Evolutionary conservation across 2,888 invertebrate species (phyloP).

Genomic region (Lordiphosa fenestrarum): DNA sequence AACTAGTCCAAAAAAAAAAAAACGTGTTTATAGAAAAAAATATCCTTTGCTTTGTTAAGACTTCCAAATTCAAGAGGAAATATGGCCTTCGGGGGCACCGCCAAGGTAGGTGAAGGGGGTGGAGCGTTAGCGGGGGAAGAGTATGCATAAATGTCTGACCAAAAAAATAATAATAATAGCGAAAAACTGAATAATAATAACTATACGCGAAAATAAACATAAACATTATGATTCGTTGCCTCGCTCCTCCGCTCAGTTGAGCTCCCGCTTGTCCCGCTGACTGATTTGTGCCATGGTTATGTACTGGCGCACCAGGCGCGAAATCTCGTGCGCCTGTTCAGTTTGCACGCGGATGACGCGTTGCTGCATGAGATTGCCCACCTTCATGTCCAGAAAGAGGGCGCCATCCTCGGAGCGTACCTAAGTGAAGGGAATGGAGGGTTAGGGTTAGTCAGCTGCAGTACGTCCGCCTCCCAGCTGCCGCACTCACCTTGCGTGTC

Average conservation of each 20-base stretch:
- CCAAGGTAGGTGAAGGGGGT: slow-evolving; percentile 9
- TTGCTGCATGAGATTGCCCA: slow-evolving; percentile 97
- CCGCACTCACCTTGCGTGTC: slow-evolving; percentile 87
- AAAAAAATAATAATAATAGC: slow-evolving; percentile 35
- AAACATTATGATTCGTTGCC: slow-evolving; percentile 42
- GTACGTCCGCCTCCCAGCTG: neutral
- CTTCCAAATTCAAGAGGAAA: slow-evolving; percentile 19
- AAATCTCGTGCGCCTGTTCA: slow-evolving; percentile 98
- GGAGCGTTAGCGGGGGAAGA: neutral
- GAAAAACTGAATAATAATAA: slow-evolving; percentile 25
- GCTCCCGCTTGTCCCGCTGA: slow-evolving; percentile 78
- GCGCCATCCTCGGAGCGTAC: slow-evolving; percentile 94
- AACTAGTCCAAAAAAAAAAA: slow-evolving; percentile 18
- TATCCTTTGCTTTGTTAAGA: neutral
- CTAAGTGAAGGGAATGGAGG: slow-evolving; percentile 67
- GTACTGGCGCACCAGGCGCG: slow-evolving; percentile 96
- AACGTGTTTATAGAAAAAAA: too few relatives aligned
- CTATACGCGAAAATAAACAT: slow-evolving; percentile 26
- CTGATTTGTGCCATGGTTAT: slow-evolving; percentile 91
- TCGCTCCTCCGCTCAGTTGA: slow-evolving; percentile 49
- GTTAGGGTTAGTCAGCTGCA: neutral
- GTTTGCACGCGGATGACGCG: slow-evolving; percentile 97
- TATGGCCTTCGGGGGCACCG: slow-evolving; percentile 50
- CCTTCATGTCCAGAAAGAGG: slow-evolving; percentile 96
- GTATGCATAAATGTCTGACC: slow-evolving; percentile 17